Evolutionary conservation across 2,888 invertebrate genomes (phyloP).

Genomic region (Caenorhabditis zanzibari): DNA sequence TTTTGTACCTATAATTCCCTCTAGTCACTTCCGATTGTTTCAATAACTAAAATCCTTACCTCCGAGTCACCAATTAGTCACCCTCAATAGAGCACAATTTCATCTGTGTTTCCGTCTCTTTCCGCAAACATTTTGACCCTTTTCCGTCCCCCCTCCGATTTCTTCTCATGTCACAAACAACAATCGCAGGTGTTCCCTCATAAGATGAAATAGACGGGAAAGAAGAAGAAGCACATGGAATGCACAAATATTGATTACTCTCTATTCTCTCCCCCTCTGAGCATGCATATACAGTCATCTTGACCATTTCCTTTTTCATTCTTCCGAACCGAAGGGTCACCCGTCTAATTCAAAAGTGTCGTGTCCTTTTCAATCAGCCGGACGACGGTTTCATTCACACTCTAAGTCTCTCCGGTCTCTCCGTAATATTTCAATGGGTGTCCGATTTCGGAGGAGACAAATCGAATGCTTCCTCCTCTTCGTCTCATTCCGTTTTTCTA

Average conservation of each 20-base stretch:
- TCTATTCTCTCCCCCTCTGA: constrained; percentile 5
- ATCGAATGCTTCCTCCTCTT: constrained; percentile 34
- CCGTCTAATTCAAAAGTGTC: constrained; percentile 46
- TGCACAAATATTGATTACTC: constrained; percentile 60
- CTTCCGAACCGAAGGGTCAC: constrained; percentile 7
- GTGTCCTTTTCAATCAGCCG: constrained; percentile 61
- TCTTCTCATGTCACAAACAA: constrained; percentile 48
- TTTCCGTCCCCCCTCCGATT: constrained; percentile 12
- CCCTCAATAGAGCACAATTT: constrained; percentile 15
- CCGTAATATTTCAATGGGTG: constrained; percentile 32
- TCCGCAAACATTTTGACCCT: constrained; percentile 49
- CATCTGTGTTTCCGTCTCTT: not conserved
- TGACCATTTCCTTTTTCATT: constrained; percentile 15
- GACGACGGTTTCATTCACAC: constrained; percentile 16
- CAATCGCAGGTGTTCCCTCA: constrained; percentile 51
- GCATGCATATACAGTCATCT: constrained; percentile 41
- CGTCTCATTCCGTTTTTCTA: not conserved
- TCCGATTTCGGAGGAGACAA: constrained; percentile 50
- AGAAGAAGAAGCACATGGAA: constrained; percentile 45
- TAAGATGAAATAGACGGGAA: constrained; percentile 3
- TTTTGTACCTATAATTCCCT: too few relatives aligned
- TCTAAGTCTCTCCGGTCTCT: constrained; percentile 22
- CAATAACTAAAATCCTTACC: not conserved
- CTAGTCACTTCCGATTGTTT: not conserved
- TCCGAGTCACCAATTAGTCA: not conserved